phyloP scores from a whole-genome alignment of 1,140 invertebrate species.

The Anadara kagoshimensis region DNA sequence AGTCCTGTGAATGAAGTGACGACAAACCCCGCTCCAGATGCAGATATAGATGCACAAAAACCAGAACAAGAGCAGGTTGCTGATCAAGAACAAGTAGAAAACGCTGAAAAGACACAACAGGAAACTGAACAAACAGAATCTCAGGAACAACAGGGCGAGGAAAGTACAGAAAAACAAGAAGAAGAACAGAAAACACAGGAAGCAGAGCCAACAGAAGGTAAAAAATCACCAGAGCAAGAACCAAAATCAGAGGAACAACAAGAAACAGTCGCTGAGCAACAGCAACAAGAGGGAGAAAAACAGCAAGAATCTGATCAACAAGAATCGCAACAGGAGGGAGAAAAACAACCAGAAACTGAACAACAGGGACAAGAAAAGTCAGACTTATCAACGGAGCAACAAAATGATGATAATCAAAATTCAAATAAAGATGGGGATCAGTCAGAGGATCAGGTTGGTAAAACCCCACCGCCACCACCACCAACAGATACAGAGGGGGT shows the following conservation, averaged over 20 bases:
- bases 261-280: not conserved
- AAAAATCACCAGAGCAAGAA: not conserved
- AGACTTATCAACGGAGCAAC: constrained; percentile 9
- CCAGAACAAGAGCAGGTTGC: not conserved
- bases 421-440: constrained; percentile 20
- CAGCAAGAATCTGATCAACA: not conserved
- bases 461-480: constrained; percentile 31
- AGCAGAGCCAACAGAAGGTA: constrained; percentile 12
- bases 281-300: not conserved
- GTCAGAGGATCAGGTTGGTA: constrained; percentile 31
- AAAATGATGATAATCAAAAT: constrained; percentile 1
- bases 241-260: not conserved
- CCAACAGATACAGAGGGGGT: constrained; percentile 19
- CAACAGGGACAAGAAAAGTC: constrained; percentile 9
- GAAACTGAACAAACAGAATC: constrained; percentile 22
- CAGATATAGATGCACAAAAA: not conserved
- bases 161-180: constrained; percentile 10
- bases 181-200: constrained; percentile 14
- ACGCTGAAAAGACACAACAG: constrained; percentile 17
- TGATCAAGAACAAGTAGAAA: constrained; percentile 6
- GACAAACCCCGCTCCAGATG: not conserved
- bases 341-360: constrained; percentile 17
- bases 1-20: not conserved
- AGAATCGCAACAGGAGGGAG: constrained; percentile 1
- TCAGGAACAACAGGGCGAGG: constrained; percentile 9